These are phyloP conservation scores for Orgyia antiqua DNA, from an alignment of 2,888 invertebrate genomes.

Conservation along the genomic window DNA sequence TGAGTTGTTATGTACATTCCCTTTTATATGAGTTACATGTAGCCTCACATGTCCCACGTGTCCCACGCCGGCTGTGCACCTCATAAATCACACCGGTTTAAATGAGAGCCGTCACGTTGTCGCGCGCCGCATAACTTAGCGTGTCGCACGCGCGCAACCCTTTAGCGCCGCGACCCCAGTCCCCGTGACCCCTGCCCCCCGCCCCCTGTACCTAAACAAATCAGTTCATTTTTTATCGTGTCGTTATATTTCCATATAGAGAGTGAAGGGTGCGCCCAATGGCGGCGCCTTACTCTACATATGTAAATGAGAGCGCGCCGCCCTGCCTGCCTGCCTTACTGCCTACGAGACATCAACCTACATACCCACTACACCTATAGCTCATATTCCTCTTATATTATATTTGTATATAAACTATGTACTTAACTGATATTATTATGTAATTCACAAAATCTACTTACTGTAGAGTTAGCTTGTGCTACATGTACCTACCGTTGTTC, in stretches of 20 bases:
- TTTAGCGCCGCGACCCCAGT: conserved; percentile 17
- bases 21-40: too few relatives aligned
- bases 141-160: conserved; percentile 41
- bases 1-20: too few relatives aligned
- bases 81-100: conserved; percentile 54
- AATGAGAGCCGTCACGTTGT: conserved; percentile 56
- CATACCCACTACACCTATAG: too few relatives aligned
- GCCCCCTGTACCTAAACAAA: conserved; percentile 19
- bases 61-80: too few relatives aligned
- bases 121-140: conserved; percentile 24
- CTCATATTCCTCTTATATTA: too few relatives aligned
- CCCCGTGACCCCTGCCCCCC: conserved; percentile 8
- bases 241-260: conserved; percentile 23
- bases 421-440: too few relatives aligned
- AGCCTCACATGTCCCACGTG: too few relatives aligned
- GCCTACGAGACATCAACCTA: too few relatives aligned
- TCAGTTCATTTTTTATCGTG: conserved; percentile 33
- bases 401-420: too few relatives aligned
- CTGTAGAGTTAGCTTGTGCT: too few relatives aligned
- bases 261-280: conserved; percentile 35
- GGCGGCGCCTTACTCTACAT: background rate
- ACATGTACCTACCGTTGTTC: too few relatives aligned
- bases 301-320: background rate
- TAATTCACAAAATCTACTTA: too few relatives aligned
- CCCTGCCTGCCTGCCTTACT: background rate